Evolutionary conservation across 2,113 vertebrate species (phyloP).

Genomic region (Sitta europaea): DNA sequence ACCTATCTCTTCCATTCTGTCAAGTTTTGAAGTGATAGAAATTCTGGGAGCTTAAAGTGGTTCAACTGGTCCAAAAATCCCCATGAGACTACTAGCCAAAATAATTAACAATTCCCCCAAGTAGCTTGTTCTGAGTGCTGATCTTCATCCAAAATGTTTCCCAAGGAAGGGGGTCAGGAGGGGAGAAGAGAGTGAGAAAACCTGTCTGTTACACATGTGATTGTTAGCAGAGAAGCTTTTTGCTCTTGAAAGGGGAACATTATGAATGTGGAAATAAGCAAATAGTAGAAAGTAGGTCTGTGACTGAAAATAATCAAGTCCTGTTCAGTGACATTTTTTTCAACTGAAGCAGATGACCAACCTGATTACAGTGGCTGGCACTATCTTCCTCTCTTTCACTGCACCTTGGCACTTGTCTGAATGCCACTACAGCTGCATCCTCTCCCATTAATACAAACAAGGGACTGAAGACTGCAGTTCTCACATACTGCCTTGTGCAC

Average conservation of each 20-base stretch:
- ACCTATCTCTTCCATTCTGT: background rate
- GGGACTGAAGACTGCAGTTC: background rate
- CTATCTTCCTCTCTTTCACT: background rate
- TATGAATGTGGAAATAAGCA: background rate
- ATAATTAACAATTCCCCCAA: background rate
- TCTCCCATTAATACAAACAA: background rate
- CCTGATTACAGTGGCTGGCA: background rate
- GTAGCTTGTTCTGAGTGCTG: background rate
- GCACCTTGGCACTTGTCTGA: background rate
- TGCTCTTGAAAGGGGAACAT: background rate
- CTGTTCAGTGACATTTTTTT: background rate
- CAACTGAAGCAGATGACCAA: background rate
- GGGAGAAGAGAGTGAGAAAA: background rate
- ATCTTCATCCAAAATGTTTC: background rate
- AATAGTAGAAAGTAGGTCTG: background rate
- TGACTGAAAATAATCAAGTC: background rate
- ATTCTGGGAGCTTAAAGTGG: background rate
- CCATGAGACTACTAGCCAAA: background rate
- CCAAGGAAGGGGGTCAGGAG: background rate
- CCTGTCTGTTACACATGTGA: accelerated
- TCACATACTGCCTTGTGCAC: background rate
- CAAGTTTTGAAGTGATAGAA: background rate
- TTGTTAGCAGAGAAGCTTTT: background rate
- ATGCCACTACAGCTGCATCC: background rate
- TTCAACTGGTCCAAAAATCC: background rate